Evolutionary conservation across 2,888 invertebrate genomes (phyloP), one percentile per base, ranked within the genome.

Genomic region (Cryptophagus acutangulus): DNA sequence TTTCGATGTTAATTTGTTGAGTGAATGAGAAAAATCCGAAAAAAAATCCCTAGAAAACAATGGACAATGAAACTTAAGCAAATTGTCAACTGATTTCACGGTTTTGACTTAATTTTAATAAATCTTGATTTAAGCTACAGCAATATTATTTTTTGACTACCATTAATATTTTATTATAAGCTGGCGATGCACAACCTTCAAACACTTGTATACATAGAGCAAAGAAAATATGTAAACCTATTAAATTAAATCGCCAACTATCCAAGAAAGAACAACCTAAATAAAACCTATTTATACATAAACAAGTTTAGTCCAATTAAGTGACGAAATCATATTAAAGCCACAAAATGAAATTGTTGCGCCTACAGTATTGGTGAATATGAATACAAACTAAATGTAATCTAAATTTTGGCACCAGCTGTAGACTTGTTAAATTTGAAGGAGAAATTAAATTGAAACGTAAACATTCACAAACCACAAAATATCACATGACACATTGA

Each of bases 401-500:
- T n/a, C n/a, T 8, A 17, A 15, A 12, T 52, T 59, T 62, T 62
- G 62, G 61, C 61, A 61, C 61, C 59, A 51, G 51, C 59, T 59
- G 61, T 59, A 61, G 61, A 59, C 60, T 46, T 35, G n/a, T 24
- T 15, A 13, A 45, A 26, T 33, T 36, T 24, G 18, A 4, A 40
- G 39, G 29, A 45, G 46, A 52, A 42, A 41, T 31, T 42, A 45
- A 33, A 28, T 17, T 28, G 28, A 34, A 33, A 43, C 26, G 31
- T 40, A 52, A 51, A 48, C 57, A 59, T 56, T 67, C 66, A 66
- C 66, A 66, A 67, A 68, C 67, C 69, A 67, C 65, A 69, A 69
- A 68, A 69, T 69, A 69, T 69, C 69, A 69, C 69, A 69, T 66
- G 65, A 67, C 67, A 69, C 66, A 66, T 68, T 69, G 69, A 69